Conservation (phyloP, 2,888 invertebrate genomes). For the Spatulosminthurus flaviceps region DNA sequence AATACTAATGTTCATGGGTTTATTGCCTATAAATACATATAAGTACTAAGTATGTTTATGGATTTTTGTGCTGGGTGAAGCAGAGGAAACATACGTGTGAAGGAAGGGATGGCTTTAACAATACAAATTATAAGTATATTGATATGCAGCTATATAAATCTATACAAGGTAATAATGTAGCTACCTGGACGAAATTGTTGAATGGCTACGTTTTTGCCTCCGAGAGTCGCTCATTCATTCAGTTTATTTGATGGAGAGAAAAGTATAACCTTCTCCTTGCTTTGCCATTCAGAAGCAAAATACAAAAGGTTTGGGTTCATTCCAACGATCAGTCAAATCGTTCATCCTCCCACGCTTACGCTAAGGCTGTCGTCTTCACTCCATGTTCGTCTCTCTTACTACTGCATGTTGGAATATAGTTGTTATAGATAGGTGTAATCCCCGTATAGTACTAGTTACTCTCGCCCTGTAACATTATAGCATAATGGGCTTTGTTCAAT, state of each 20-base stretch:
- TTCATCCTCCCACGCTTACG: constrained; percentile 18
- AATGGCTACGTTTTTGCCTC: not conserved
- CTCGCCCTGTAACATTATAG: not conserved
- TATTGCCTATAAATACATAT: too few species aligned
- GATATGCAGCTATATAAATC: not conserved
- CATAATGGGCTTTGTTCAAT: not conserved
- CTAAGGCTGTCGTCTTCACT: not conserved
- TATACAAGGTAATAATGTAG: constrained; percentile 1
- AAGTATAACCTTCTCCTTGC: constrained; percentile 11
- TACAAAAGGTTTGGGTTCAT: not conserved
- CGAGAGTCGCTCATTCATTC: not conserved
- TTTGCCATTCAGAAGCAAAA: not conserved
- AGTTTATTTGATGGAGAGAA: constrained; percentile 12
- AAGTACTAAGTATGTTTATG: too few species aligned
- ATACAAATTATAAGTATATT: too few species aligned
- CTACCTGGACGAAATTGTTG: constrained; percentile 14
- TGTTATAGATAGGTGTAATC: not conserved
- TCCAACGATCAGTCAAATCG: constrained; percentile 14
- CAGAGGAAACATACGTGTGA: too few species aligned
- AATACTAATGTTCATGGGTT: too few species aligned
- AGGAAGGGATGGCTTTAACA: too few species aligned
- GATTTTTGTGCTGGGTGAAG: too few species aligned
- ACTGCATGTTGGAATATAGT: too few species aligned
- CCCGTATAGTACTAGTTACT: too few species aligned
- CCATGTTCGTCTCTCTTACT: too few species aligned